These are phyloP conservation scores for Tenthredo distinguenda DNA, from an alignment of 2,888 invertebrate genomes.

Conservation along the genomic window DNA sequence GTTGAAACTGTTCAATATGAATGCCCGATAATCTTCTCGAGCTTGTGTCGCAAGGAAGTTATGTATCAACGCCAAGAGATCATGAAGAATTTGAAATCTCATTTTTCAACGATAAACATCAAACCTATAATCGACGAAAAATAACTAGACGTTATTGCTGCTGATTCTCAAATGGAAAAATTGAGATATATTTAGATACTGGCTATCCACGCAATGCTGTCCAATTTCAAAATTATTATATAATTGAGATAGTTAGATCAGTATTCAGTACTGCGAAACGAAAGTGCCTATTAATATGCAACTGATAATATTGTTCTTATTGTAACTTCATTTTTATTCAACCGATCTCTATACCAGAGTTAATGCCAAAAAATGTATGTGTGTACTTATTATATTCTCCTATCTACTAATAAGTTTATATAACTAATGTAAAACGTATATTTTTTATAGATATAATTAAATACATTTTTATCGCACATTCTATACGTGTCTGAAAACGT, in stretches of 20 bases:
- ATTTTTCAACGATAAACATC: conserved; percentile 61
- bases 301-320: neutral
- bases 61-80: conserved; percentile 76
- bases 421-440: neutral
- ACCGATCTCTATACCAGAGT: neutral
- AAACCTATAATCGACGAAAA: conserved; percentile 18
- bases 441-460: neutral
- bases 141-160: neutral
- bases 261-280: neutral
- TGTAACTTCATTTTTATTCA: neutral
- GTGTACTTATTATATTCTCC: neutral
- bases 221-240: neutral
- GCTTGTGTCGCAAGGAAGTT: conserved; percentile 82
- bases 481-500: too few relatives aligned
- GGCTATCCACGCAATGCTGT: neutral
- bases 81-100: conserved; percentile 71
- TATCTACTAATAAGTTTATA: neutral
- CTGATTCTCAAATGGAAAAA: neutral
- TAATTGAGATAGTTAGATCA: neutral
- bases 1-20: conserved; percentile 82
- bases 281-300: neutral
- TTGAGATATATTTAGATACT: neutral
- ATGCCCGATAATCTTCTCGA: conserved; percentile 82
- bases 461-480: neutral
- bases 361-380: neutral